Base-by-base conservation (phyloP, 2,113 vertebrate genomes). In the Tympanuchus pallidicinctus region DNA sequence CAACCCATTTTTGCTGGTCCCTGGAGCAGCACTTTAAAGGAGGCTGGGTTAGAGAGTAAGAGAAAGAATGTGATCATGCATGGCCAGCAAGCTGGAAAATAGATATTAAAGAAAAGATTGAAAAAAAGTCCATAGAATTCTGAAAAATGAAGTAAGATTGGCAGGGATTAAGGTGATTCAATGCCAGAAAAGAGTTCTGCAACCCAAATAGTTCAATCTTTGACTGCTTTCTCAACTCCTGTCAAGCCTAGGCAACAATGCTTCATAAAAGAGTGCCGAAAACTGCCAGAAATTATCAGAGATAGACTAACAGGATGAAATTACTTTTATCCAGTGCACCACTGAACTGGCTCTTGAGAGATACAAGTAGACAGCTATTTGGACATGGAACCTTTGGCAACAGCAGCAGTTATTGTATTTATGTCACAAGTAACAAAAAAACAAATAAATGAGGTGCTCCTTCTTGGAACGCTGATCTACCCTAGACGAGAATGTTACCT, bases 251-350 rank as follows among this genome's bases (percentile, higher is more conserved):
- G 43, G 85, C 47, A 87, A 6, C 32, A 34, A 15, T 27, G 66
- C 22, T 67, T 70, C 85, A 32, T 77, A 47, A 72, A 16, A 81
- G 57, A 59, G 69, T 8, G 74, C 50, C 0, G 3, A 91, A 93
- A 93, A 71, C 8, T 93, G 94, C 84, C 95, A 95, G 82, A 92
- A 92, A 64, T 85, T 25, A 60, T 43, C 89, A 40, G 18, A 86
- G 82, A 86, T 83, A 36, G 65, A 77, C 79, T 56, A 88, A 56
- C 3, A 80, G 72, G 22, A 17, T 88, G 85, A 64, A 91, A 77
- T 77, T 60, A 47, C 47, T 83, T 73, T 76, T 74, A 2, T 43
- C 88, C 75, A 86, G 36, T 69, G 76, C 61, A 67, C 47, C 79
- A 47, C 1, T 64, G 69, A 91, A 36, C 32, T 63, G 50, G 64